Conservation (phyloP, 1,140 invertebrate species). For the Telenomus remus region DNA sequence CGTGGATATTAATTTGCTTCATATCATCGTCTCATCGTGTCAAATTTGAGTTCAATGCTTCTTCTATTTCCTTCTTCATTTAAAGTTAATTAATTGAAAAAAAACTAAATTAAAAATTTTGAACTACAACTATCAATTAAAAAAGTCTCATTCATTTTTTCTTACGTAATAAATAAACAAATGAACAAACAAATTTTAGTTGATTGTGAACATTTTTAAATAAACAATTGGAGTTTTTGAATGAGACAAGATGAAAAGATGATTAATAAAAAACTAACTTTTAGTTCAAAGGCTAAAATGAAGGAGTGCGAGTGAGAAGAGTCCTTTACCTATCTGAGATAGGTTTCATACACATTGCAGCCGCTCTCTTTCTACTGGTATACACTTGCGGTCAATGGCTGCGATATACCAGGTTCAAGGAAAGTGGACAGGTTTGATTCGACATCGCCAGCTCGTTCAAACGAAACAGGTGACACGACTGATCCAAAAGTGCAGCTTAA, state of each 20-base stretch:
- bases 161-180: too few relatives aligned
- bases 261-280: too few relatives aligned
- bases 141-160: too few relatives aligned
- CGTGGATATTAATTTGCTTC: slow-evolving; percentile 46
- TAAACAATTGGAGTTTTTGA: too few relatives aligned
- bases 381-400: slow-evolving; percentile 70
- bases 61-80: too few relatives aligned
- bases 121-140: slow-evolving; percentile 1
- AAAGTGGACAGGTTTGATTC: slow-evolving; percentile 73
- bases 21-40: slow-evolving; percentile 13
- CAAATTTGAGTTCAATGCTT: not conserved
- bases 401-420: slow-evolving; percentile 72
- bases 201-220: too few relatives aligned
- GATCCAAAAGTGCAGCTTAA: slow-evolving; percentile 66
- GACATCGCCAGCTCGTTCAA: slow-evolving; percentile 58
- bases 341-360: slow-evolving; percentile 24
- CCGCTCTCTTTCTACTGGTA: slow-evolving; percentile 48
- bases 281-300: slow-evolving; percentile 18
- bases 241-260: not conserved
- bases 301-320: slow-evolving; percentile 10
- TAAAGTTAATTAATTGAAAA: too few relatives aligned
- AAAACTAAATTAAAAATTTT: too few relatives aligned
- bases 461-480: slow-evolving; percentile 64
- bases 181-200: too few relatives aligned
- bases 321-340: slow-evolving; percentile 43